Conservation (phyloP, 2,888 invertebrate species). For the Portevinia maculata region DNA sequence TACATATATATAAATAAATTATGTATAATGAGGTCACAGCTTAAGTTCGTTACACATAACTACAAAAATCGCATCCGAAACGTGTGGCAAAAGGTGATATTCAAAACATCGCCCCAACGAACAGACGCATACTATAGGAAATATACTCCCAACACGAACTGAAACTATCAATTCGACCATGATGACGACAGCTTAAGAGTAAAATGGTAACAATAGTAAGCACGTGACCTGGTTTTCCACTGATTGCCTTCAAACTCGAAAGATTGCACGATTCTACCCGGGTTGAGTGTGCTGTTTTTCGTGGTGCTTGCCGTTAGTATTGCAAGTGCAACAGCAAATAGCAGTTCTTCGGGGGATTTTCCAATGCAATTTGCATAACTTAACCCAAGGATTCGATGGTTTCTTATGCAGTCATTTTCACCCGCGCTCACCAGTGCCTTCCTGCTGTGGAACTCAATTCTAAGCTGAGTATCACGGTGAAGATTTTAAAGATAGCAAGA, state of each 20-base stretch:
- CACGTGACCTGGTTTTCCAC: slow-evolving; percentile 61
- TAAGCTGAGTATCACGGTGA: slow-evolving; percentile 11
- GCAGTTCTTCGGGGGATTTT: slow-evolving; percentile 49
- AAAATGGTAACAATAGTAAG: slow-evolving; percentile 52
- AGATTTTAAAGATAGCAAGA: slow-evolving; percentile 32
- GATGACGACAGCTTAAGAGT: slow-evolving; percentile 30
- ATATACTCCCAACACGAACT: not conserved
- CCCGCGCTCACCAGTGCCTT: not conserved
- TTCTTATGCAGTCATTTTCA: slow-evolving; percentile 45
- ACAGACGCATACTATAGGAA: not conserved
- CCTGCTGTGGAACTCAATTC: not conserved
- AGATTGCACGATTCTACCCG: slow-evolving; percentile 53
- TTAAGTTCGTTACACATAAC: slow-evolving; percentile 45
- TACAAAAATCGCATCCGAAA: slow-evolving; percentile 53
- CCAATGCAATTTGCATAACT: slow-evolving; percentile 63
- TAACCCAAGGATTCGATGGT: slow-evolving; percentile 41
- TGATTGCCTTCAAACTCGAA: slow-evolving; percentile 52
- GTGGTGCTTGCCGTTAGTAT: slow-evolving; percentile 21
- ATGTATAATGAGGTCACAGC: slow-evolving; percentile 60
- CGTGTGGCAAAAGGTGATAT: slow-evolving; percentile 41
- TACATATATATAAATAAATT: no score
- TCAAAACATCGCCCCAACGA: slow-evolving; percentile 27
- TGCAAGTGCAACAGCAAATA: slow-evolving; percentile 47
- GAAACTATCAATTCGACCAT: slow-evolving; percentile 11
- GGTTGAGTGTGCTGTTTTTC: slow-evolving; percentile 48